These are phyloP conservation scores for Aphidius ervi DNA, from an alignment of 1,140 invertebrate genomes.

Conservation along the genomic window DNA sequence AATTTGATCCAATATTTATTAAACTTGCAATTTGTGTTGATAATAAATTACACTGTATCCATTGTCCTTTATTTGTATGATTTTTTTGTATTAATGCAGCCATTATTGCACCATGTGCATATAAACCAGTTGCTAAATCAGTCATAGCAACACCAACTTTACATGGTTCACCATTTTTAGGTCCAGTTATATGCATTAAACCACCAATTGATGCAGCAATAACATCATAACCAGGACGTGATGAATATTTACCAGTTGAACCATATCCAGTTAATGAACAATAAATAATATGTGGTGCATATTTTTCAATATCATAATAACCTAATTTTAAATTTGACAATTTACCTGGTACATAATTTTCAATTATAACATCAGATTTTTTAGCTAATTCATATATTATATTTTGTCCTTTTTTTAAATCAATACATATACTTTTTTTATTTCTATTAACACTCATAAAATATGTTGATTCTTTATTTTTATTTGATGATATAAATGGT, in stretches of 20 bases:
- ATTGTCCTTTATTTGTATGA: conserved; percentile 79
- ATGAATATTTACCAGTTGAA: conserved; percentile 75
- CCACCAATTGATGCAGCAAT: conserved; percentile 91
- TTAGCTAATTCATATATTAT: conserved; percentile 71
- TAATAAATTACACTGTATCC: conserved; percentile 91
- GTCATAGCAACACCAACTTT: conserved; percentile 92
- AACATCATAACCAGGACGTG: conserved; percentile 90
- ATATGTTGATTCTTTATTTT: conserved; percentile 74
- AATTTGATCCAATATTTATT: conserved; percentile 88
- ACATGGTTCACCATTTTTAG: conserved; percentile 76
- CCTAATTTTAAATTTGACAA: conserved; percentile 73
- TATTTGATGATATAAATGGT: conserved; percentile 66
- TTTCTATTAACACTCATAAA: conserved; percentile 89
- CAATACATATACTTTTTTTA: conserved; percentile 89
- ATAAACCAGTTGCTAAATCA: conserved; percentile 88
- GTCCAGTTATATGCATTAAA: conserved; percentile 84
- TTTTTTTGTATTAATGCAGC: conserved; percentile 78
- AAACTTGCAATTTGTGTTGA: conserved; percentile 86
- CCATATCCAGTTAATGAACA: conserved; percentile 95
- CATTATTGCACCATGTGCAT: conserved; percentile 93
- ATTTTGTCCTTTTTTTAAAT: conserved; percentile 76
- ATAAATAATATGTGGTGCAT: conserved; percentile 83
- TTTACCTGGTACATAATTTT: conserved; percentile 94
- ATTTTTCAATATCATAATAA: conserved; percentile 67
- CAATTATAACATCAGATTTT: conserved; percentile 83